A percentile compares a stretch with the other conserved stretches of the same genome.
Evolutionary conservation across 1,140 invertebrate species (phyloP).

Genomic region (Drosophila prosaltans): DNA sequence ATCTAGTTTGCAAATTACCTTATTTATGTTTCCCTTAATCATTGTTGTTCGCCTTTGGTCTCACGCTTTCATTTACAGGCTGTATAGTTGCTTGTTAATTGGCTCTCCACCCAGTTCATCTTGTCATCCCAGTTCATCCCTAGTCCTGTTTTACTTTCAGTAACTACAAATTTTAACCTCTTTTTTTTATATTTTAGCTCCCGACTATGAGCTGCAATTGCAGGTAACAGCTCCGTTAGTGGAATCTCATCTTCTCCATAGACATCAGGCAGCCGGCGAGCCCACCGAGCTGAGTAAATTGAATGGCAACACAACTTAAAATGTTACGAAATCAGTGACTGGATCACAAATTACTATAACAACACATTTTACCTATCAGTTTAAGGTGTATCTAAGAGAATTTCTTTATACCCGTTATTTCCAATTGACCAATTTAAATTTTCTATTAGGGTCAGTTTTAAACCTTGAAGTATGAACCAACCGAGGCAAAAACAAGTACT

Average conservation of each 20-base stretch:
- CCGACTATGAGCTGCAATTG: constrained; percentile 65
- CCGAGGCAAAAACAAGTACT: too few species aligned
- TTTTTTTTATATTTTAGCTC: constrained; percentile 44
- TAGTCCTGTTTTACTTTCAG: background rate
- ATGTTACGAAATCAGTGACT: background rate
- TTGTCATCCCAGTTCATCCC: background rate
- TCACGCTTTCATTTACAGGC: constrained; percentile 40
- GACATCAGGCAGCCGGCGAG: constrained; percentile 19
- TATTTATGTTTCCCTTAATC: background rate
- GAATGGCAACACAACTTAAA: constrained; percentile 39
- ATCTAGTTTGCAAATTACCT: background rate
- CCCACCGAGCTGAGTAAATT: constrained; percentile 61
- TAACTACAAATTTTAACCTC: background rate
- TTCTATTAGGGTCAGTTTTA: too few species aligned
- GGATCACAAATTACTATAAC: constrained; percentile 6
- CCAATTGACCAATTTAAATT: too few species aligned
- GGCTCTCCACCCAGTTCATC: constrained; percentile 8
- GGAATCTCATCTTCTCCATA: constrained; percentile 42
- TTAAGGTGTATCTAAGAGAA: background rate
- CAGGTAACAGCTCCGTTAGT: constrained; percentile 65
- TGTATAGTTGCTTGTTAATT: constrained; percentile 33
- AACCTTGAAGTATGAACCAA: too few species aligned
- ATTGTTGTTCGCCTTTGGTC: background rate
- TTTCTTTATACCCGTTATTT: background rate
- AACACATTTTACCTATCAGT: constrained; percentile 1